Conservation (phyloP, 2,113 vertebrate genomes). For the Grus americana region DNA sequence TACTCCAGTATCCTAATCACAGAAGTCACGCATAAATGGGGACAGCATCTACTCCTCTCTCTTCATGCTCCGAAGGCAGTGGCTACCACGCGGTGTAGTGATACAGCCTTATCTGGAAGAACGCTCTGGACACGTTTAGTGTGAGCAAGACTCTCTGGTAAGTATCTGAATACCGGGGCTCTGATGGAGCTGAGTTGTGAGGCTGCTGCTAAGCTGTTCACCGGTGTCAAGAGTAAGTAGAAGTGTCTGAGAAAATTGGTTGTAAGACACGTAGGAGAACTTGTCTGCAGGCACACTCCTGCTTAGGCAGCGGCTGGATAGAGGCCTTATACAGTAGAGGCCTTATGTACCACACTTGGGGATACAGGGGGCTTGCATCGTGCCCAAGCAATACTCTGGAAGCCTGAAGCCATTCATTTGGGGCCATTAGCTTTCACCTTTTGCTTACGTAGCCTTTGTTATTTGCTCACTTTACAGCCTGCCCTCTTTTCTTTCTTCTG, state of each 20-base stretch:
- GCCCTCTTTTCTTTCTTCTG: background rate
- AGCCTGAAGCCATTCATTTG: background rate
- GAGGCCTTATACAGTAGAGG: background rate
- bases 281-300: background rate
- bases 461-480: background rate
- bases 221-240: fast-evolving
- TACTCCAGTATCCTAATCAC: background rate
- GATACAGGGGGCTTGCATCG: background rate
- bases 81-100: background rate
- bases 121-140: background rate
- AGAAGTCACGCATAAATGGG: background rate
- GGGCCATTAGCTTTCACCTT: background rate
- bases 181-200: background rate
- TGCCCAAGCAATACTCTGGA: background rate
- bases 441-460: background rate
- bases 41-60: background rate
- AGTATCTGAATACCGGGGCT: background rate
- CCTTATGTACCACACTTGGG: background rate
- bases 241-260: background rate
- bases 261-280: background rate
- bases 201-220: background rate
- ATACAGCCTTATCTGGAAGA: background rate
- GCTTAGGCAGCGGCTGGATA: background rate
- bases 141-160: background rate
- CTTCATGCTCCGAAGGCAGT: background rate